Conservation (phyloP, 2,113 vertebrate genomes). For the Sciurus niger region DNA sequence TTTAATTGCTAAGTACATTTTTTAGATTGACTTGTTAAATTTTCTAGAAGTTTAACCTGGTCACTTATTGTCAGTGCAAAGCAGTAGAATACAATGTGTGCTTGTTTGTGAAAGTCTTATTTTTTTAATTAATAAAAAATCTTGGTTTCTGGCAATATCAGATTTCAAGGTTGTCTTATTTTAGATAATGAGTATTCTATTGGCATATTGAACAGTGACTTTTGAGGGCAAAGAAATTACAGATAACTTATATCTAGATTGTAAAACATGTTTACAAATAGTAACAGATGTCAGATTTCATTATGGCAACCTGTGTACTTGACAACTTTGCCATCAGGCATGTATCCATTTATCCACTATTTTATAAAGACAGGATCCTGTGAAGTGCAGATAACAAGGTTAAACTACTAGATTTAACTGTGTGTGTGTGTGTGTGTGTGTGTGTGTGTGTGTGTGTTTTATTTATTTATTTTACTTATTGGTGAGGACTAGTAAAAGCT, state of each 20-base stretch:
- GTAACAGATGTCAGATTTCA: conserved; percentile 41
- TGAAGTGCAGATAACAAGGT: conserved; percentile 22
- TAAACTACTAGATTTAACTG: conserved; percentile 24
- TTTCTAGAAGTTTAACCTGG: conserved; percentile 57
- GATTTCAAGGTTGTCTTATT: conserved; percentile 47
- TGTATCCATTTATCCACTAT: neutral
- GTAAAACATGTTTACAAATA: conserved; percentile 47
- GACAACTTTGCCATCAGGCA: neutral
- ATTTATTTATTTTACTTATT: conserved; percentile 13
- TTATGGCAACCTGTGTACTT: conserved; percentile 49
- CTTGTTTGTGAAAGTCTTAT: conserved; percentile 63
- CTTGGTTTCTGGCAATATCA: neutral
- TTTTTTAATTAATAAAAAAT: conserved; percentile 53
- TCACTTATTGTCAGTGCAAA: conserved; percentile 43
- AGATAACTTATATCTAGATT: conserved; percentile 51
- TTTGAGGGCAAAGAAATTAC: conserved; percentile 16
- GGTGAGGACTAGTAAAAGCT: conserved; percentile 56
- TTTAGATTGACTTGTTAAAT: conserved; percentile 69
- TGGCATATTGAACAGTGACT: conserved; percentile 18
- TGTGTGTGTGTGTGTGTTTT: neutral
- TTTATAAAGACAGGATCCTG: conserved; percentile 54
- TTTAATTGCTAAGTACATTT: conserved; percentile 59
- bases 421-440: no score
- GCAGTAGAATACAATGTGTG: conserved; percentile 57
- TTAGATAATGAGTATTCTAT: conserved; percentile 55